Conservation (phyloP, 2,888 invertebrate genomes). For the Cerastis leucographa region DNA sequence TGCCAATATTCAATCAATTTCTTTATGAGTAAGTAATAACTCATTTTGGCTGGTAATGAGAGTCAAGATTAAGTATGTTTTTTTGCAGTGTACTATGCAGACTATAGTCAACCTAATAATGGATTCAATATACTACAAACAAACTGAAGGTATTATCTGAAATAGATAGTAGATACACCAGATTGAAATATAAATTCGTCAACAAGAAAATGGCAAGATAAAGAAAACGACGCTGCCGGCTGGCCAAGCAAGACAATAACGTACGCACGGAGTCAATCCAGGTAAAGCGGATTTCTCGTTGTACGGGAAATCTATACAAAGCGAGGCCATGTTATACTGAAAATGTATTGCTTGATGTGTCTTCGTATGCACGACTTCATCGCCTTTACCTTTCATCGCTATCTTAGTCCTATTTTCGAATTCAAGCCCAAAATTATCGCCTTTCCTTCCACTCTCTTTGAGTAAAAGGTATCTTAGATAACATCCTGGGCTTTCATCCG, state of each 20-base stretch:
- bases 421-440: neutral
- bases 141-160: neutral
- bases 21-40: conserved; percentile 28
- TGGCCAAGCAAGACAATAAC: neutral
- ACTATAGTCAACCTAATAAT: neutral
- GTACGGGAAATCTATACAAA: no score
- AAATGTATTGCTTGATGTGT: no score
- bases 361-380: neutral
- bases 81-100: neutral
- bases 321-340: no score
- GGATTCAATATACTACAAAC: neutral
- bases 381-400: neutral
- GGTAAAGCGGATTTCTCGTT: no score
- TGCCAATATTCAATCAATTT: conserved; percentile 24
- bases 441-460: conserved; percentile 30
- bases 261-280: no score
- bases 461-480: conserved; percentile 54
- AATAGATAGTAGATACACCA: neutral
- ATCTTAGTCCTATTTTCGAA: conserved; percentile 5
- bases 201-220: neutral
- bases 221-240: neutral
- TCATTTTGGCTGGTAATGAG: conserved; percentile 14
- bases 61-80: conserved; percentile 9
- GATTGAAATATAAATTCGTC: conserved; percentile 6
- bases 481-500: conserved; percentile 66